These are phyloP conservation scores for Laupala kohalensis DNA, from an alignment of 1,140 invertebrate genomes.

Conservation along the genomic window DNA sequence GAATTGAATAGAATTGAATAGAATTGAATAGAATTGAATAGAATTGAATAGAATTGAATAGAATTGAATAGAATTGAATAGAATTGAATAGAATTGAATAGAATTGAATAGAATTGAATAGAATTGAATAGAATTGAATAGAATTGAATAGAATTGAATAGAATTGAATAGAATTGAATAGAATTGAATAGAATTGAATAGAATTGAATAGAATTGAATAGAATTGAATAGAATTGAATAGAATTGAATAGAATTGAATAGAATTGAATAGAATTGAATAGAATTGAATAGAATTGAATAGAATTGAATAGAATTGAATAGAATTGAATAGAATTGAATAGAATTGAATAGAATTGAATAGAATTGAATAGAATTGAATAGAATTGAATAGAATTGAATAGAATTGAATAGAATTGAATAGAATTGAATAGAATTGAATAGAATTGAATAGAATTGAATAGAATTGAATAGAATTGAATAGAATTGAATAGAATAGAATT, in stretches of 20 bases:
- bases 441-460: constrained; percentile 14
- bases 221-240: constrained; percentile 16
- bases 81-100: constrained; percentile 14
- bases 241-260: constrained; percentile 16
- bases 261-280: constrained; percentile 17
- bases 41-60: not conserved
- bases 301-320: constrained; percentile 17
- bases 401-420: constrained; percentile 17
- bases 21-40: not conserved
- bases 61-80: not conserved
- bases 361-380: constrained; percentile 16
- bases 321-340: constrained; percentile 16
- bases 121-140: constrained; percentile 16
- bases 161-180: constrained; percentile 16
- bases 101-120: constrained; percentile 17
- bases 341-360: constrained; percentile 16
- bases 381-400: constrained; percentile 17
- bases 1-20: not conserved
- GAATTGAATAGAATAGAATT: constrained; percentile 16
- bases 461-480: constrained; percentile 16
- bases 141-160: constrained; percentile 17
- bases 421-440: constrained; percentile 15
- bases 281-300: constrained; percentile 16
- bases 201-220: constrained; percentile 14
- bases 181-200: constrained; percentile 7